These are phyloP conservation scores for Drosophila pallidifrons DNA, from an alignment of 1,140 invertebrate genomes.

Conservation along the genomic window DNA sequence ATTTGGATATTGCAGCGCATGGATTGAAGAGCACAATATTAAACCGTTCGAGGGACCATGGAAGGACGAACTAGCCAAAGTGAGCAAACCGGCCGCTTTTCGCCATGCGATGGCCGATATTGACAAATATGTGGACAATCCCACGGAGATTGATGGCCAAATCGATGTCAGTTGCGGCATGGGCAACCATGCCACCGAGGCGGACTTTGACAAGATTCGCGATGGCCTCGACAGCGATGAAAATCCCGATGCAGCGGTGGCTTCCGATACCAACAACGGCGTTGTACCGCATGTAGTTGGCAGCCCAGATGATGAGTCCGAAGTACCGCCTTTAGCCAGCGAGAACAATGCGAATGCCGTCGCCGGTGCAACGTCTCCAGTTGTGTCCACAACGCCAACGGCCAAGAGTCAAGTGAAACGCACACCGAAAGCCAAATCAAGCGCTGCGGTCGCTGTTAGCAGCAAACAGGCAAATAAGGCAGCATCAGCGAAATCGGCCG, in stretches of 20 bases:
- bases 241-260: constrained; percentile 79
- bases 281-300: constrained; percentile 71
- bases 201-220: constrained; percentile 90
- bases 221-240: constrained; percentile 86
- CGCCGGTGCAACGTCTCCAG: constrained; percentile 16
- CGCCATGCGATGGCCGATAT: constrained; percentile 95
- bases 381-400: constrained; percentile 53
- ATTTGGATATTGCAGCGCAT: constrained; percentile 88
- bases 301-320: constrained; percentile 68
- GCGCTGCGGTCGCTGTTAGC: constrained; percentile 49
- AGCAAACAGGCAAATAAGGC: constrained; percentile 61
- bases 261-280: constrained; percentile 60
- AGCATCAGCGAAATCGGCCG: constrained; percentile 64
- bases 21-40: constrained; percentile 94
- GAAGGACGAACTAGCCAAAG: constrained; percentile 92
- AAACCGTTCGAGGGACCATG: constrained; percentile 92
- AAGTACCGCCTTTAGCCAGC: constrained; percentile 15
- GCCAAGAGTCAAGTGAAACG: constrained; percentile 61
- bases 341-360: constrained; percentile 50
- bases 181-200: constrained; percentile 84
- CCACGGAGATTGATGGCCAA: constrained; percentile 86
- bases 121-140: constrained; percentile 92
- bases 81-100: constrained; percentile 91
- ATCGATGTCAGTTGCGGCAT: constrained; percentile 73
- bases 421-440: constrained; percentile 77